A percentile compares a stretch with the other conserved stretches of the same genome.
phyloP scores from a whole-genome alignment of 2,797 vertebrate genomes.

The Schizothorax lantsangensis region DNA sequence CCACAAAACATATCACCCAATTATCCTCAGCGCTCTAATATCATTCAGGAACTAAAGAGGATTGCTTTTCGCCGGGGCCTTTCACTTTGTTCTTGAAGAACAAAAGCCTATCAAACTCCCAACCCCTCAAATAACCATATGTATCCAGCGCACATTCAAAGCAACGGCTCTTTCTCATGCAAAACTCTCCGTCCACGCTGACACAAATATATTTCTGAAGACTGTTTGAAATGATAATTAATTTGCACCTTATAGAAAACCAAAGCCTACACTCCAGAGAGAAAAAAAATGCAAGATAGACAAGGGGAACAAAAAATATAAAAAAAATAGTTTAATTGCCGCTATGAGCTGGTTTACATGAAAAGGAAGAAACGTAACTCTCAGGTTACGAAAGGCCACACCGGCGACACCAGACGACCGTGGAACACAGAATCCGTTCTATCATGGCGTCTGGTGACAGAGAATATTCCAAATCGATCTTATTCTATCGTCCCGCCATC shows the following conservation, averaged over 20 bases:
- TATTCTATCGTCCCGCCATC: constrained; percentile 28
- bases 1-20: constrained; percentile 73
- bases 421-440: background rate
- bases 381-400: constrained; percentile 14
- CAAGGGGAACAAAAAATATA: background rate
- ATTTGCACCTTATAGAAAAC: constrained; percentile 57
- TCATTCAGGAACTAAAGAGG: constrained; percentile 68
- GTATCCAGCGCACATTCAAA: constrained; percentile 66
- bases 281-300: background rate
- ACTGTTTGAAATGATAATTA: constrained; percentile 73
- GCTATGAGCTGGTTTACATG: constrained; percentile 6
- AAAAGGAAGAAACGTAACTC: constrained; percentile 10
- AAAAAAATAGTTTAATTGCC: background rate
- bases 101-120: constrained; percentile 68
- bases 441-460: constrained; percentile 23
- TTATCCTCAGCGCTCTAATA: constrained; percentile 71
- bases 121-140: constrained; percentile 57
- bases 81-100: constrained; percentile 70
- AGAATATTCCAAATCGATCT: constrained; percentile 45
- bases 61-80: constrained; percentile 67
- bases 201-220: constrained; percentile 64
- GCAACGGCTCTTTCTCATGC: constrained; percentile 59
- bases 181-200: constrained; percentile 51
- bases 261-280: constrained; percentile 11
- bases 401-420: background rate